phyloP scores from a whole-genome alignment of 2,113 vertebrate species.

The Neopipo cinnamomea region DNA sequence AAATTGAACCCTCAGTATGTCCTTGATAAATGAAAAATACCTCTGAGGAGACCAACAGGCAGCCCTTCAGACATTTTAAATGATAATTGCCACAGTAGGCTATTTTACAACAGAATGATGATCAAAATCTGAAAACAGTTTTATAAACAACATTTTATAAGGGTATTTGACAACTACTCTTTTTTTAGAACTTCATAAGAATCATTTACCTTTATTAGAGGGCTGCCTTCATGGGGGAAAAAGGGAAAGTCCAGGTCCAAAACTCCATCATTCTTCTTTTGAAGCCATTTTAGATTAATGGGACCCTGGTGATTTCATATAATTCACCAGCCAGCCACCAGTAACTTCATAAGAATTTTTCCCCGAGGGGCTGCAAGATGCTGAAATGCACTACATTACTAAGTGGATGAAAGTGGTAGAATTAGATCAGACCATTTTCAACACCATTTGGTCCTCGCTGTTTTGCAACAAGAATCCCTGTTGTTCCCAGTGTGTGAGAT shows the following conservation, averaged over 20 bases:
- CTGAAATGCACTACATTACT: constrained; percentile 68
- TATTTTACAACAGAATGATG: not conserved
- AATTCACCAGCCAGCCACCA: constrained; percentile 50
- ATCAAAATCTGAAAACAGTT: not conserved
- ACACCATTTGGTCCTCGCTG: constrained; percentile 76
- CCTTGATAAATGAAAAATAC: constrained; percentile 41
- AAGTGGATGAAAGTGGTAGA: constrained; percentile 79
- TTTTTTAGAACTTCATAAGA: not conserved
- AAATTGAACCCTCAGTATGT: not conserved
- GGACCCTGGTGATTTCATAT: constrained; percentile 40
- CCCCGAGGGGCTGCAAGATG: constrained; percentile 63
- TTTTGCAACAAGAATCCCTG: constrained; percentile 66
- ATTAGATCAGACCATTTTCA: constrained; percentile 82
- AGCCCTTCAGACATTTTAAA: not conserved
- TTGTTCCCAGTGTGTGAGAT: constrained; percentile 65
- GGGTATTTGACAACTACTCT: not conserved
- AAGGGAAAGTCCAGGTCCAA: not conserved
- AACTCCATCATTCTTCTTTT: constrained; percentile 60
- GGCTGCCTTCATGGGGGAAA: not conserved
- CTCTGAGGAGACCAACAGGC: not conserved
- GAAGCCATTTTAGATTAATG: constrained; percentile 77
- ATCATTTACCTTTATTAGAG: constrained; percentile 44
- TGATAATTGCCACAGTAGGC: not conserved
- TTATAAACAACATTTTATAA: not conserved
- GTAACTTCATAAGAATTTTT: constrained; percentile 72